phyloP scores from a whole-genome alignment of 2,797 vertebrate genomes.

The Phoeniculus purpureus region DNA sequence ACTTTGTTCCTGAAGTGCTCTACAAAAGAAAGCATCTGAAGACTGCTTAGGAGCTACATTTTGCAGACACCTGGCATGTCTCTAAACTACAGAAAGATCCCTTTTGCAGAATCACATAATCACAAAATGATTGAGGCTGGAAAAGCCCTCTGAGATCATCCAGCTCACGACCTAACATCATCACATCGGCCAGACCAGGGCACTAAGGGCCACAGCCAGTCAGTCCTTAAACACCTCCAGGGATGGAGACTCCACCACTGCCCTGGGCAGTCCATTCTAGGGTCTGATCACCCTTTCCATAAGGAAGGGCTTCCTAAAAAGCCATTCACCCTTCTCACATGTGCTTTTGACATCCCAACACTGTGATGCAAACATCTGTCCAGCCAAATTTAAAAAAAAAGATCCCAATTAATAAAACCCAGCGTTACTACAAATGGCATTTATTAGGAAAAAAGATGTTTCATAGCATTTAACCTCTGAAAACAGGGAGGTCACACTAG shows the following conservation, averaged over 20 bases:
- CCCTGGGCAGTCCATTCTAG: too few relatives aligned
- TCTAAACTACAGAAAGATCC: neutral
- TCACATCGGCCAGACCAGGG: too few relatives aligned
- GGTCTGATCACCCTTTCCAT: too few relatives aligned
- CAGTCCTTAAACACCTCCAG: too few relatives aligned
- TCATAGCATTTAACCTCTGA: neutral
- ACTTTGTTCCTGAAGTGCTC: neutral
- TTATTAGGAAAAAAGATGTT: neutral
- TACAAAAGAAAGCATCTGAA: slow-evolving; percentile 4
- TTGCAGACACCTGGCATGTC: neutral
- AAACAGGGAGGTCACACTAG: neutral
- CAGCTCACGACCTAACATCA: too few relatives aligned
- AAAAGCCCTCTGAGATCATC: too few relatives aligned
- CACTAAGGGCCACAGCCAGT: too few relatives aligned
- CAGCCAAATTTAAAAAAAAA: neutral
- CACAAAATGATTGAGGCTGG: too few relatives aligned
- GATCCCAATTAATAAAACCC: neutral
- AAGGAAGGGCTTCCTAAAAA: too few relatives aligned
- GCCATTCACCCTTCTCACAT: neutral
- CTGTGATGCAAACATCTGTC: neutral
- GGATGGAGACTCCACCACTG: too few relatives aligned
- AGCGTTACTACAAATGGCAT: neutral
- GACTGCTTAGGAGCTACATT: neutral
- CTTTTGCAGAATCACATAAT: neutral
- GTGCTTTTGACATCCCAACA: neutral